A percentile compares a stretch with the other conserved stretches of the same genome.
Evolutionary conservation across 2,113 vertebrate genomes (phyloP).

Genomic region (Nycticorax nycticorax): DNA sequence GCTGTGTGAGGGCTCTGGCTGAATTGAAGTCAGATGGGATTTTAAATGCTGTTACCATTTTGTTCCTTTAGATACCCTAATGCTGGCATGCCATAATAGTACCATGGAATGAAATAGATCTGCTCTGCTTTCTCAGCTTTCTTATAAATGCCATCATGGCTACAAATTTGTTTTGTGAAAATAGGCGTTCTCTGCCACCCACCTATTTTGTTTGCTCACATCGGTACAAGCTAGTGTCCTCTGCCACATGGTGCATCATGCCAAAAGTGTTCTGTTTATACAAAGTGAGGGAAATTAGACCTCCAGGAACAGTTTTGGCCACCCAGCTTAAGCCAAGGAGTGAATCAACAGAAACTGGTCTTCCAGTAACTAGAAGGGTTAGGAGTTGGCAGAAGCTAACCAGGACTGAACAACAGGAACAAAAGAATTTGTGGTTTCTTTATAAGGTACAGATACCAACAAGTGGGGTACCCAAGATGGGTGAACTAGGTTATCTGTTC

Average conservation of each 20-base stretch:
- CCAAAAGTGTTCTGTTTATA: background rate
- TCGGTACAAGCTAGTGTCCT: background rate
- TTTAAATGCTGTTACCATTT: background rate
- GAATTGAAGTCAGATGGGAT: constrained; percentile 3
- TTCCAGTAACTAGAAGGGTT: background rate
- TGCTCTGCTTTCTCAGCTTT: background rate
- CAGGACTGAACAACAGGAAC: background rate
- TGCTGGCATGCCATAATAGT: background rate
- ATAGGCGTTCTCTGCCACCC: background rate
- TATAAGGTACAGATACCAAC: background rate
- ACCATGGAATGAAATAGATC: background rate
- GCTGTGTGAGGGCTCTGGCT: background rate
- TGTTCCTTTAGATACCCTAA: background rate
- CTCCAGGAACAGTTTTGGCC: background rate
- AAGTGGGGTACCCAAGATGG: background rate
- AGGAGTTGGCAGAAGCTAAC: background rate
- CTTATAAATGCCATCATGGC: background rate
- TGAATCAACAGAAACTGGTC: background rate
- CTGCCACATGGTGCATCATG: background rate
- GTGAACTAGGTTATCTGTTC: background rate
- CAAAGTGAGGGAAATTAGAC: background rate
- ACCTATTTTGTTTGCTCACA: background rate
- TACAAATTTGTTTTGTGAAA: background rate
- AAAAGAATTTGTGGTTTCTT: background rate
- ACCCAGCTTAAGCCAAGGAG: background rate